These are phyloP conservation scores for Periophthalmodon schlosseri DNA, from an alignment of 2,113 vertebrate genomes.

Conservation along the genomic window DNA sequence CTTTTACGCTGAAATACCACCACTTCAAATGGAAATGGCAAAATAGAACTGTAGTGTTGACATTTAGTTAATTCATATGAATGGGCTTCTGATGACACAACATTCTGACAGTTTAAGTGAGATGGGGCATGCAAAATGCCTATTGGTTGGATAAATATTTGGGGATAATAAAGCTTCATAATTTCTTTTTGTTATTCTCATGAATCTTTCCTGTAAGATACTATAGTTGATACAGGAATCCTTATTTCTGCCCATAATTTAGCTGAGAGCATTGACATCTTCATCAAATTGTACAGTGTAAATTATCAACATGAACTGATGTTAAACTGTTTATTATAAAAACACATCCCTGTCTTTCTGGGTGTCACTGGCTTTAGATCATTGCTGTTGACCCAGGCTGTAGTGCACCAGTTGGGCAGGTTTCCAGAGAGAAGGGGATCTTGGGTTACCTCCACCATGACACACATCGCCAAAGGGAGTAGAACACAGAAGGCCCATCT, in stretches of 20 bases:
- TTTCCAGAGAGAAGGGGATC: constrained; percentile 52
- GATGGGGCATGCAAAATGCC: neutral
- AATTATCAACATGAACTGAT: neutral
- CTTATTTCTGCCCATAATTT: neutral
- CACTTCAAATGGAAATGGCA: constrained; percentile 10
- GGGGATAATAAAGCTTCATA: neutral
- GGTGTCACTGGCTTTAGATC: constrained; percentile 30
- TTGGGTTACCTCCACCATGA: constrained; percentile 59
- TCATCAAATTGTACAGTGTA: neutral
- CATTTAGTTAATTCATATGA: neutral
- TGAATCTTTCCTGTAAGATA: neutral
- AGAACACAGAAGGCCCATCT: constrained; percentile 33
- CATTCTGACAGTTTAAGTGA: neutral
- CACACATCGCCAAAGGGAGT: constrained; percentile 53
- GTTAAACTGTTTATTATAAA: neutral
- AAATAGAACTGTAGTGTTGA: neutral
- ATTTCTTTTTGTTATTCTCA: neutral
- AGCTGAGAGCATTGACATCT: neutral
- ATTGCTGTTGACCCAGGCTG: constrained; percentile 38
- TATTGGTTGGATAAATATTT: neutral
- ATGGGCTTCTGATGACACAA: neutral
- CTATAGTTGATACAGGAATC: neutral
- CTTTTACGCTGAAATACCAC: constrained; percentile 1
- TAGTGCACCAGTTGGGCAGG: constrained; percentile 33
- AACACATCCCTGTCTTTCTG: neutral